Percentiles rank a stretch among this genome's conserved stretches.
phyloP scores from a whole-genome alignment of 2,113 vertebrate genomes.

The Pollimyrus isidori region DNA sequence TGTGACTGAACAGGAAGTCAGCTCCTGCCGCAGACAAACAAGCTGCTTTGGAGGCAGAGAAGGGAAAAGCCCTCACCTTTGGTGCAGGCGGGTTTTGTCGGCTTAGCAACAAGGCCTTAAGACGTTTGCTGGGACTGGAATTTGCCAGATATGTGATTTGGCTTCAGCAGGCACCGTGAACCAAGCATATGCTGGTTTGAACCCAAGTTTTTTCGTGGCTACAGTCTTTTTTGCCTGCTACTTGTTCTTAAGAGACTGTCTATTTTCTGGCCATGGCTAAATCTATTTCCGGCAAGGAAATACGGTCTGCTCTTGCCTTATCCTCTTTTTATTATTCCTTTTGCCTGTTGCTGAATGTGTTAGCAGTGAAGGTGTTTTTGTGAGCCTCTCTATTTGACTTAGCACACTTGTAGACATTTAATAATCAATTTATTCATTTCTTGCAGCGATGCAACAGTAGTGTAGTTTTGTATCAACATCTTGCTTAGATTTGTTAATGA shows the following conservation, averaged over 20 bases:
- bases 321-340: neutral
- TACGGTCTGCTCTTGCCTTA: neutral
- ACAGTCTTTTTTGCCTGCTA: neutral
- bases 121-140: neutral
- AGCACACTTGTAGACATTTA: neutral
- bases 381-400: conserved; percentile 5
- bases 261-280: neutral
- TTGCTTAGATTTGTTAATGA: conserved; percentile 1
- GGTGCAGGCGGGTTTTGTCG: neutral
- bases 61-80: neutral
- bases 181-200: neutral
- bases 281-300: neutral
- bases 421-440: neutral
- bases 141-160: neutral
- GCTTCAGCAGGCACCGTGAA: neutral
- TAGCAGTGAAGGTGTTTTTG: neutral
- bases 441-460: neutral
- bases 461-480: conserved; percentile 11
- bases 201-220: neutral
- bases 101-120: neutral
- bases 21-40: neutral
- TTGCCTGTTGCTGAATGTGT: neutral
- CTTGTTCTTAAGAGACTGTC: neutral
- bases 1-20: neutral
- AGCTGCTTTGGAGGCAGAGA: neutral